These are phyloP conservation scores for Mormyrops attenuatus DNA, from an alignment of 2,797 vertebrate genomes.

Conservation along the genomic window DNA sequence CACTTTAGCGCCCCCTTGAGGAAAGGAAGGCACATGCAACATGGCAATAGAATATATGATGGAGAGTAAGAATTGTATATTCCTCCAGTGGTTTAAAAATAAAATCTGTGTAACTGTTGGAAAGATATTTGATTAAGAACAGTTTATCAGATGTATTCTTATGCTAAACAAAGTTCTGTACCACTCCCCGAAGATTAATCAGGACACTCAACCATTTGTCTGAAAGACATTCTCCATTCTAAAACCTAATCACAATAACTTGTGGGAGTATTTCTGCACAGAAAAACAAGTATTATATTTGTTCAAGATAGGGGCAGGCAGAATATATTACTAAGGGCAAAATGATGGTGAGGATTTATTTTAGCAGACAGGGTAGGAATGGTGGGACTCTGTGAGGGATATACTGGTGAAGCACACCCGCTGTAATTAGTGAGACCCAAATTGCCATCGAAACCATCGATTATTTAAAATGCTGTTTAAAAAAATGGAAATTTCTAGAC, in stretches of 20 bases:
- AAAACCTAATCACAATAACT: background rate
- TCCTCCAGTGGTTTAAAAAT: background rate
- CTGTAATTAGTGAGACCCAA: background rate
- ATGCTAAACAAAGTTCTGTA: background rate
- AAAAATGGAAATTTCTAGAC: background rate
- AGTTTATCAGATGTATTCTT: background rate
- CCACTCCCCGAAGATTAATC: conserved; percentile 2
- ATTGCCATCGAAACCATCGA: background rate
- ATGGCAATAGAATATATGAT: background rate
- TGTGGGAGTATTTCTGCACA: background rate
- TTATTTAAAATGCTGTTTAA: background rate
- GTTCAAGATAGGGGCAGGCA: background rate
- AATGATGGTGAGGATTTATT: conserved; percentile 8
- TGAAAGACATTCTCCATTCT: conserved; percentile 8
- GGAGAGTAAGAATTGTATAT: background rate
- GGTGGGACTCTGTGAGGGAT: background rate
- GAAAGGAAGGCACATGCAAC: conserved; percentile 30
- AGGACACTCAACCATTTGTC: background rate
- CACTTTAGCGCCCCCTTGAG: conserved; percentile 66
- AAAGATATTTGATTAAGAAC: background rate
- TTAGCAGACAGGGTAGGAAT: background rate
- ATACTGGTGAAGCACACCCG: background rate
- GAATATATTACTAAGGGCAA: conserved; percentile 1
- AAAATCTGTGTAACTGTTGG: background rate
- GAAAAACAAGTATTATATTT: background rate